Evolutionary conservation across 2,113 vertebrate genomes (phyloP).

Genomic region (Tonatia bakeri): DNA sequence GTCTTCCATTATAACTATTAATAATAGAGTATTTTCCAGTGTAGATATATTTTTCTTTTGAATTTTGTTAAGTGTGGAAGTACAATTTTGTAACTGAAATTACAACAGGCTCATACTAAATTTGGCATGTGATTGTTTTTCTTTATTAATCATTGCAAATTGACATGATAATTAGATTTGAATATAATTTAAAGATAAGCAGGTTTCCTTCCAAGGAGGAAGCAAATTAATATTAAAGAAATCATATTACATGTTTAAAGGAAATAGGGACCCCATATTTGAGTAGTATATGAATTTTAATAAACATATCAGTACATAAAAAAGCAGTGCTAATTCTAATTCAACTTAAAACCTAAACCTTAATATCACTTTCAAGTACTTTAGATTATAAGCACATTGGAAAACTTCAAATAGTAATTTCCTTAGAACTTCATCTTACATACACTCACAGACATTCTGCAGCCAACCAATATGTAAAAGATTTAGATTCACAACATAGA

Average conservation of each 20-base stretch:
- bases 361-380: not conserved
- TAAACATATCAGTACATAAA: conserved; percentile 38
- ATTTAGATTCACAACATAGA: not conserved
- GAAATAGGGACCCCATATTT: conserved; percentile 54
- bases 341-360: conserved; percentile 24
- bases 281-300: conserved; percentile 45
- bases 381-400: not conserved
- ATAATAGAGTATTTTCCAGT: conserved; percentile 2
- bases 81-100: conserved; percentile 38
- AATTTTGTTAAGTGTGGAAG: conserved; percentile 49
- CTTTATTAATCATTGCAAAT: conserved; percentile 59
- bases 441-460: not conserved
- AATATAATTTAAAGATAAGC: conserved; percentile 71
- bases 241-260: conserved; percentile 63
- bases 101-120: conserved; percentile 46
- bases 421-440: not conserved
- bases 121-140: conserved; percentile 63
- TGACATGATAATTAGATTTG: conserved; percentile 67
- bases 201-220: conserved; percentile 70
- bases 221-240: conserved; percentile 71
- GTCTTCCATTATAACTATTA: not conserved
- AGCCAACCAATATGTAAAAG: not conserved
- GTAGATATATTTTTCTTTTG: conserved; percentile 14
- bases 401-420: conserved; percentile 35
- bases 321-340: conserved; percentile 34